These are phyloP conservation scores for Apodemus sylvaticus DNA, from an alignment of 2,113 vertebrate species.

Conservation along the genomic window DNA sequence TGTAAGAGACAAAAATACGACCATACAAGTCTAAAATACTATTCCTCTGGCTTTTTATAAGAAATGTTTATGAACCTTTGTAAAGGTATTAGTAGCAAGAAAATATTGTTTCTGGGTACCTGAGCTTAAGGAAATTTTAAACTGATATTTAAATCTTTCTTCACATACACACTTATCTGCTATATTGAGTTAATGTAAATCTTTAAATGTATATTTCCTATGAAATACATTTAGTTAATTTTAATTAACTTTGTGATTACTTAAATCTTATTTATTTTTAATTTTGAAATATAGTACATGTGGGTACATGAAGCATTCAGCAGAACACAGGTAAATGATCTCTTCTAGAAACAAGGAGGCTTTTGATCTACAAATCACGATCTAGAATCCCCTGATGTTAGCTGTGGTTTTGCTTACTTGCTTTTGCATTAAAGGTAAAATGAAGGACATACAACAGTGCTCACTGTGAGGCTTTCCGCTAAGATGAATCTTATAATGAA, in stretches of 20 bases:
- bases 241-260: neutral
- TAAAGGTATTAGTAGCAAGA: neutral
- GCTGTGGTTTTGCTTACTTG: conserved; percentile 41
- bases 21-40: neutral
- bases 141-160: neutral
- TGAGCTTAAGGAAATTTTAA: neutral
- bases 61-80: neutral
- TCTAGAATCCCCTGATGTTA: conserved; percentile 36
- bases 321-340: neutral
- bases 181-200: neutral
- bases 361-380: conserved; percentile 28
- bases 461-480: conserved; percentile 53
- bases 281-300: neutral
- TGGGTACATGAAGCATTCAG: neutral
- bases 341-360: neutral
- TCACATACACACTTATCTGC: neutral
- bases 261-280: conserved; percentile 9
- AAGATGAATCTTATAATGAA: conserved; percentile 74
- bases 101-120: neutral
- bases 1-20: neutral
- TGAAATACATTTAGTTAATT: neutral
- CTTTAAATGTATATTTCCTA: neutral
- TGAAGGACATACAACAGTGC: conserved; percentile 63
- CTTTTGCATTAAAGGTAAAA: conserved; percentile 67
- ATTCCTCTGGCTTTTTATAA: neutral